Conservation (phyloP, 2,797 vertebrate genomes). For the Sebastes umbrosus region DNA sequence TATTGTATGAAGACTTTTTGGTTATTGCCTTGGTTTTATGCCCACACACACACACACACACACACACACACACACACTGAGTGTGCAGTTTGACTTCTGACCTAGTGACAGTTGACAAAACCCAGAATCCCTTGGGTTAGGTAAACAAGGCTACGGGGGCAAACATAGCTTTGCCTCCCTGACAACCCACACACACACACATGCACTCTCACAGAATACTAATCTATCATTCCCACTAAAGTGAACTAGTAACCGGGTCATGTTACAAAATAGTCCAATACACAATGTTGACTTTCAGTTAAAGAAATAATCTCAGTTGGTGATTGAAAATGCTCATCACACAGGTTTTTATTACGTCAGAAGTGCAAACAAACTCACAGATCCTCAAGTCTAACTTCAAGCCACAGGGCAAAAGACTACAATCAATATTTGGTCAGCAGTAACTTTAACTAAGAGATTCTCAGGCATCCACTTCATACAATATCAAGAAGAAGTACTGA, state of each 20-base stretch:
- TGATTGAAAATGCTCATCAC: background rate
- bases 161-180: conserved; percentile 48
- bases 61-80: background rate
- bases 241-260: background rate
- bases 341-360: background rate
- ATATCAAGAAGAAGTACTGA: background rate
- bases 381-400: background rate
- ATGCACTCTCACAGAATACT: background rate
- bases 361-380: background rate
- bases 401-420: background rate
- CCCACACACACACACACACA: background rate
- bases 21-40: background rate
- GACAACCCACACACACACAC: conserved; percentile 42
- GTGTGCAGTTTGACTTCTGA: conserved; percentile 43
- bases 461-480: background rate
- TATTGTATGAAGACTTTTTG: background rate
- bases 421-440: background rate
- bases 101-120: conserved; percentile 51
- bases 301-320: background rate
- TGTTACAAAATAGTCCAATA: background rate
- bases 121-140: conserved; percentile 58
- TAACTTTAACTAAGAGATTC: background rate
- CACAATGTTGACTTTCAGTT: background rate
- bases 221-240: conserved; percentile 2
- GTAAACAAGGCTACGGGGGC: conserved; percentile 45